phyloP scores from a whole-genome alignment of 37 sponge, comb jelly and placozoan species.

The Mnemiopsis leidyi region DNA sequence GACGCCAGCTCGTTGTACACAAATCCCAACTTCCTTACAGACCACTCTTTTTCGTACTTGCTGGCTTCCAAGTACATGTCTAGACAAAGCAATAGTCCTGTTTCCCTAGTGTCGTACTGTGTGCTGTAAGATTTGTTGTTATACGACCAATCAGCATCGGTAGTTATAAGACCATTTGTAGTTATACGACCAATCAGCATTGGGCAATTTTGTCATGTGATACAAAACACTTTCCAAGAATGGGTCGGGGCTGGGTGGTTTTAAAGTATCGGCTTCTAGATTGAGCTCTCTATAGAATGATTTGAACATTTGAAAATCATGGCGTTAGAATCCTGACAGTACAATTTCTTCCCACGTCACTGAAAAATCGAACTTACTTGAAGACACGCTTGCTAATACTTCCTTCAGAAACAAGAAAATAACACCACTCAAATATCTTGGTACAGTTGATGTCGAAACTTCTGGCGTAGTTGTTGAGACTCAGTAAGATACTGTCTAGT shows the following conservation, averaged over 20 bases:
- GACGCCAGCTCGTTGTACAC: constrained; percentile 37
- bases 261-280: too few species aligned
- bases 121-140: too few species aligned
- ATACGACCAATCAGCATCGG: too few species aligned
- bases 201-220: too few species aligned
- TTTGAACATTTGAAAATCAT: too few species aligned
- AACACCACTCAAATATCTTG: constrained; percentile 41
- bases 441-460: constrained; percentile 14
- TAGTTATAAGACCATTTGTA: too few species aligned
- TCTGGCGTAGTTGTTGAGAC: constrained; percentile 10
- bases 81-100: neutral
- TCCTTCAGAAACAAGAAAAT: neutral
- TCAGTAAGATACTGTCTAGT: neutral
- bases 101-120: neutral
- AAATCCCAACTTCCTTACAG: constrained; percentile 14
- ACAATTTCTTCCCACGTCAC: too few species aligned
- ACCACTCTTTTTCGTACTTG: neutral
- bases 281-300: too few species aligned
- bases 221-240: too few species aligned
- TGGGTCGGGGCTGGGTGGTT: too few species aligned
- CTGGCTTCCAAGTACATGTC: constrained; percentile 13
- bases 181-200: too few species aligned
- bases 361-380: neutral
- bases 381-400: neutral
- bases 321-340: too few species aligned